phyloP scores from a whole-genome alignment of 2,888 invertebrate species.

The Limnephilus auricula region DNA sequence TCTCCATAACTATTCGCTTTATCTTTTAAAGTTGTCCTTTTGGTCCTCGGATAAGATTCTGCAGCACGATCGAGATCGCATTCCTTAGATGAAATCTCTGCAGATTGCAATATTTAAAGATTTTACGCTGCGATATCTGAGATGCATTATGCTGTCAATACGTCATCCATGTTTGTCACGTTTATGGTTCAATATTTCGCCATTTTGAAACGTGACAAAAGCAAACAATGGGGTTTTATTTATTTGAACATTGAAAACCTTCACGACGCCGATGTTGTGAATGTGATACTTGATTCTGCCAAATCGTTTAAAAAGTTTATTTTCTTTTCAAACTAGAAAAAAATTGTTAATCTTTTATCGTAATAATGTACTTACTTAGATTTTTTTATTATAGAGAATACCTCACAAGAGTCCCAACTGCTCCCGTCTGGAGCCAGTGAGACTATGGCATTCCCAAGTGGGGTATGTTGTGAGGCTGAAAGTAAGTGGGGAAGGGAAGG shows the following conservation, averaged over 20 bases:
- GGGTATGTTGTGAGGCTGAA: no score
- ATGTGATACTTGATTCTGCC: background rate
- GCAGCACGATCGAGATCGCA: conserved; percentile 22
- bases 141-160: conserved; percentile 23
- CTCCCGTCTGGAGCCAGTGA: no score
- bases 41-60: background rate
- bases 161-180: conserved; percentile 43
- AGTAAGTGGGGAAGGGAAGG: no score
- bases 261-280: background rate
- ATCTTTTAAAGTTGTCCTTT: conserved; percentile 3
- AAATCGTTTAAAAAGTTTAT: background rate
- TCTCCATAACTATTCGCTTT: background rate
- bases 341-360: background rate
- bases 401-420: no score
- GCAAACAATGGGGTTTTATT: conserved; percentile 21
- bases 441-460: no score
- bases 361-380: no score
- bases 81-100: conserved; percentile 40
- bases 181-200: conserved; percentile 28
- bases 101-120: conserved; percentile 55
- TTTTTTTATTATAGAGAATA: no score
- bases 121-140: conserved; percentile 53
- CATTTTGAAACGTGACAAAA: conserved; percentile 13
- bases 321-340: background rate
- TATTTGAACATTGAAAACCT: background rate